Evolutionary conservation across 2,113 vertebrate genomes (phyloP), one percentile per base, ranked within the genome.

Genomic region (Takifugu bimaculatus): DNA sequence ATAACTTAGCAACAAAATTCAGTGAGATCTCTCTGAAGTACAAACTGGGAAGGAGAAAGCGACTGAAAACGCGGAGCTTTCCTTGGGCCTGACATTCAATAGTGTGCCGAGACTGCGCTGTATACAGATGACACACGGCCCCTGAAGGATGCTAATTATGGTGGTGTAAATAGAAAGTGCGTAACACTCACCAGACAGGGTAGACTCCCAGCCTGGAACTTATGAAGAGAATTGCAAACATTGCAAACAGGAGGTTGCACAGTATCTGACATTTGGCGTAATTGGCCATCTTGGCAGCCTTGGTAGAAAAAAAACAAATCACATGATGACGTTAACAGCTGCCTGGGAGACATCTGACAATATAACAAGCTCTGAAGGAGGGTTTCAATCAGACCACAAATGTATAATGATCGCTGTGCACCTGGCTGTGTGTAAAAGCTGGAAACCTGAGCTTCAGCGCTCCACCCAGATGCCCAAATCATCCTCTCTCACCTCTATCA

Each of bases 221-320:
- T 84, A 96, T 93, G 90, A 99, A 99, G 84, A 97, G 87, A 82
- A 96, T 67, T 50, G 93, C 94, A 90, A 99, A 99, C 88, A 93
- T 92, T 85, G 94, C 73, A 88, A 98, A 99, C 70, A 98, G 88
- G 68, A 98, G 89, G 87, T 97, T 96, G 88, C 96, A 98, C 72
- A 98, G 81, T 88, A 93, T 96, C 90, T 98, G 97, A 91, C 92
- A 98, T 86, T 97, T 99, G 90, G 94, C 95, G 50, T 99, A 98
- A 87, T 98, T 98, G 83, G 96, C 94, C 96, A 98, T 96, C 93
- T 99, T 99, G 80, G 96, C 94, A 88, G 94, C 94, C 97, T 99
- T 74, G 13, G 7, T 25, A 56, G 63, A 43, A 60, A 87, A 92
- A 89, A 77, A 77, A 51, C 47, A 51, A 59, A 29, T 2, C 4